Evolutionary conservation across 2,888 invertebrate species (phyloP).

Genomic region (Tinea trinotella): DNA sequence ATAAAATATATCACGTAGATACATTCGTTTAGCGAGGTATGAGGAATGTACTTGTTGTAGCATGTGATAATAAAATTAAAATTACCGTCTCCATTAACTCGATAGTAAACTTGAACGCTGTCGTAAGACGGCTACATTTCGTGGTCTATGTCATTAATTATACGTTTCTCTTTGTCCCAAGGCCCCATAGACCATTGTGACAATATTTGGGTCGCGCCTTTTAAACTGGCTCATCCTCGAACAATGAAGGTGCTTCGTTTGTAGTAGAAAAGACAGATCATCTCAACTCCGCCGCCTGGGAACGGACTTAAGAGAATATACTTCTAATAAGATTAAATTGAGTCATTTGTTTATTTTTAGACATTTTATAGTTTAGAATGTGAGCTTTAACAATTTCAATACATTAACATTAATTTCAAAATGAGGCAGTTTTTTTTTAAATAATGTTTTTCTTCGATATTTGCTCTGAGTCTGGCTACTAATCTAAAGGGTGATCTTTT

Average conservation of each 20-base stretch:
- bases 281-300: constrained; percentile 35
- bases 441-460: no score
- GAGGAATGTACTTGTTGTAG: no score
- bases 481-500: no score
- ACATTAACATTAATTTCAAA: no score
- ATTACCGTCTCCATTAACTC: constrained; percentile 1
- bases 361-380: no score
- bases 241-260: constrained; percentile 39
- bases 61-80: constrained; percentile 4
- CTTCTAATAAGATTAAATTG: constrained; percentile 18
- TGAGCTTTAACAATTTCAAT: no score
- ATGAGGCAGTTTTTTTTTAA: no score
- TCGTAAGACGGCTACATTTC: constrained; percentile 57
- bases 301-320: constrained; percentile 28
- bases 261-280: constrained; percentile 55
- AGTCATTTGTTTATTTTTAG: constrained; percentile 11
- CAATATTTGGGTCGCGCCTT: constrained; percentile 66
- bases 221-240: constrained; percentile 35
- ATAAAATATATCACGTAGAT: no score
- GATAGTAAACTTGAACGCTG: constrained; percentile 35
- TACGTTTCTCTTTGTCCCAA: constrained; percentile 61
- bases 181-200: constrained; percentile 59
- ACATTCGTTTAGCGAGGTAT: no score
- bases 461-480: no score
- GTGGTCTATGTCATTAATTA: constrained; percentile 68